Conservation (phyloP, 2,888 invertebrate species). For the Eucera pruinosa region DNA sequence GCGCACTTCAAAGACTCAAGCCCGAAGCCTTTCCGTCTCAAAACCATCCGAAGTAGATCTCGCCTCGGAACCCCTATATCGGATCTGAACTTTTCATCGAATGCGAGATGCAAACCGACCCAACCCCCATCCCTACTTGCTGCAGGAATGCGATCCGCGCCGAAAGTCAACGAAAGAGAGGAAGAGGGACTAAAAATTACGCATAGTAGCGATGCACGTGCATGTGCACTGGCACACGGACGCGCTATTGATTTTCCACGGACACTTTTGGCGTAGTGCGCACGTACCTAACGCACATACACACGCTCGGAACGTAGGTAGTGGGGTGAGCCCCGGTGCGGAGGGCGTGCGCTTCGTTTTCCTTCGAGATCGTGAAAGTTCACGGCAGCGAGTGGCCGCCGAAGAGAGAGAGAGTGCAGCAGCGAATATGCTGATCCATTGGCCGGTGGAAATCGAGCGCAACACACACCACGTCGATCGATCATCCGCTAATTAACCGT, state of each 20-base stretch:
- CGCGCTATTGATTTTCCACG: slow-evolving; percentile 81
- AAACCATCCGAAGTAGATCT: no score
- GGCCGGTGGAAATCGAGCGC: slow-evolving; percentile 48
- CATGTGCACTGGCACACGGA: slow-evolving; percentile 54
- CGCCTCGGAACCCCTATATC: no score
- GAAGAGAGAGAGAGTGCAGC: slow-evolving; percentile 25
- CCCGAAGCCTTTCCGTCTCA: no score
- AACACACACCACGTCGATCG: slow-evolving; percentile 41
- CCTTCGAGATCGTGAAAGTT: slow-evolving; percentile 74
- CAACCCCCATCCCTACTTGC: no score
- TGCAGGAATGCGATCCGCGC: neutral
- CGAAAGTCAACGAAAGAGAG: neutral
- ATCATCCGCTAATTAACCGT: slow-evolving; percentile 42
- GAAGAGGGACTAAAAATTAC: neutral
- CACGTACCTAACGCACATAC: slow-evolving; percentile 75
- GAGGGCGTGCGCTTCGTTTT: slow-evolving; percentile 77
- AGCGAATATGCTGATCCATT: slow-evolving; percentile 53
- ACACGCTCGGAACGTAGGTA: slow-evolving; percentile 31
- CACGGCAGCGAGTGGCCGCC: slow-evolving; percentile 57
- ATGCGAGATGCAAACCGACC: no score
- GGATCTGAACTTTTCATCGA: no score
- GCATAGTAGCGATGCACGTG: slow-evolving; percentile 27
- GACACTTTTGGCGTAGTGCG: slow-evolving; percentile 77
- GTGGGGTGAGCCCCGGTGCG: slow-evolving; percentile 61
- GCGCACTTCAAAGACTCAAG: no score